Percentiles rank a stretch among this genome's conserved stretches.
Conservation (phyloP, 2,797 vertebrate genomes). For the Phrynocephalus vlangalii region DNA sequence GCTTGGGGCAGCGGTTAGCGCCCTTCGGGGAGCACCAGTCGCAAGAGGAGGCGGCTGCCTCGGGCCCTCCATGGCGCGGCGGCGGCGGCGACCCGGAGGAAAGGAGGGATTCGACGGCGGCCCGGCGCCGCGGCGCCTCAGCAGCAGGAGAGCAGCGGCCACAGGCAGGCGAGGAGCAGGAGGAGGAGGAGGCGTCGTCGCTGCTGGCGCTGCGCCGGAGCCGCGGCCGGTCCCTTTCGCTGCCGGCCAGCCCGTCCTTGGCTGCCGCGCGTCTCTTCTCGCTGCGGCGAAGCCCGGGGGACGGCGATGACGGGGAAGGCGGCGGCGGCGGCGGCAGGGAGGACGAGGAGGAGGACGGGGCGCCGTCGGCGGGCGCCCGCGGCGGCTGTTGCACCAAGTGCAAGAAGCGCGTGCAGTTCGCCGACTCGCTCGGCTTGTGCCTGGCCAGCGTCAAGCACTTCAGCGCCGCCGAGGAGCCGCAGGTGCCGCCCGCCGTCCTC, state of each 20-base stretch:
- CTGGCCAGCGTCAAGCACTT: constrained; percentile 91
- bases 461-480: constrained; percentile 86
- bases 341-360: neutral
- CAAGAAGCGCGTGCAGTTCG: constrained; percentile 91
- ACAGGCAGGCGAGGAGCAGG: neutral
- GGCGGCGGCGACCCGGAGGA: neutral
- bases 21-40: neutral
- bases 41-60: neutral
- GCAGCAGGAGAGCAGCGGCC: neutral
- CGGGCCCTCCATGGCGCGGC: neutral
- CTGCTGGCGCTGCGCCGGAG: constrained; percentile 50
- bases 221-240: constrained; percentile 62
- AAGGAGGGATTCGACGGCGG: constrained; percentile 1
- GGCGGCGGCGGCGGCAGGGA: neutral
- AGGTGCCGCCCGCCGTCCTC: constrained; percentile 84
- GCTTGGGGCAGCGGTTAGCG: constrained; percentile 14
- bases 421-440: constrained; percentile 87
- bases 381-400: constrained; percentile 72
- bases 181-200: constrained; percentile 15
- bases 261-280: constrained; percentile 53
- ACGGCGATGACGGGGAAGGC: neutral
- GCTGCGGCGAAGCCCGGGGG: constrained; percentile 24
- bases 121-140: constrained; percentile 4
- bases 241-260: constrained; percentile 56
- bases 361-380: neutral